phyloP scores from a whole-genome alignment of 2,888 invertebrate genomes.

The Ochropleura plecta region DNA sequence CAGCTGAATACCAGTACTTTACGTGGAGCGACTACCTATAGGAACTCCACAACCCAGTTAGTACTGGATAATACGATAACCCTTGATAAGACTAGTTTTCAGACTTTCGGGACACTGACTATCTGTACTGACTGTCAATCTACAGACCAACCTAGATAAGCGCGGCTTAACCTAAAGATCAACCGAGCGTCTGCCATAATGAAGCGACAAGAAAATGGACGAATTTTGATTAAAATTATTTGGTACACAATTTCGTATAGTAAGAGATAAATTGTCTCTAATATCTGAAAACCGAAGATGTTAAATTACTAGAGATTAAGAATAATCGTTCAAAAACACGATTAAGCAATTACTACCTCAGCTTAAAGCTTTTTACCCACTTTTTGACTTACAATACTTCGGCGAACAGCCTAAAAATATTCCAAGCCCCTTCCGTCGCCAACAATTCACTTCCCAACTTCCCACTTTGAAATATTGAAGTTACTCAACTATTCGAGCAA shows the following conservation, averaged over 20 bases:
- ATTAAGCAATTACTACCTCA: constrained; percentile 35
- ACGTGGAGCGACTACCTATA: no score
- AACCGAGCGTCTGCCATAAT: no score
- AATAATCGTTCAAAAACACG: constrained; percentile 25
- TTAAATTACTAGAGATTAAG: background rate
- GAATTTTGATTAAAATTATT: background rate
- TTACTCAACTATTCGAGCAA: constrained; percentile 70
- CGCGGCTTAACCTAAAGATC: no score
- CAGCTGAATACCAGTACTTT: no score
- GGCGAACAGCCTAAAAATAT: constrained; percentile 51
- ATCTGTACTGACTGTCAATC: no score
- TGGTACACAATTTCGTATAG: background rate
- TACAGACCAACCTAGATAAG: no score
- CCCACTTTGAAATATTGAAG: constrained; percentile 69
- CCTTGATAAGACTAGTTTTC: no score
- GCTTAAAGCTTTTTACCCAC: constrained; percentile 23
- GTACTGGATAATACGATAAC: no score
- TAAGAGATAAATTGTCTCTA: background rate
- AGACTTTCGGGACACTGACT: no score
- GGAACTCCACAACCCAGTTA: no score
- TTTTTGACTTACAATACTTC: constrained; percentile 39
- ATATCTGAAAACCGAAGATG: background rate
- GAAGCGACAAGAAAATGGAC: no score
- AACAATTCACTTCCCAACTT: constrained; percentile 69
- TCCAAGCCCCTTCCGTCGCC: constrained; percentile 30